These are phyloP conservation scores for Eubucco bourcierii DNA, from an alignment of 2,113 vertebrate genomes.

Conservation along the genomic window DNA sequence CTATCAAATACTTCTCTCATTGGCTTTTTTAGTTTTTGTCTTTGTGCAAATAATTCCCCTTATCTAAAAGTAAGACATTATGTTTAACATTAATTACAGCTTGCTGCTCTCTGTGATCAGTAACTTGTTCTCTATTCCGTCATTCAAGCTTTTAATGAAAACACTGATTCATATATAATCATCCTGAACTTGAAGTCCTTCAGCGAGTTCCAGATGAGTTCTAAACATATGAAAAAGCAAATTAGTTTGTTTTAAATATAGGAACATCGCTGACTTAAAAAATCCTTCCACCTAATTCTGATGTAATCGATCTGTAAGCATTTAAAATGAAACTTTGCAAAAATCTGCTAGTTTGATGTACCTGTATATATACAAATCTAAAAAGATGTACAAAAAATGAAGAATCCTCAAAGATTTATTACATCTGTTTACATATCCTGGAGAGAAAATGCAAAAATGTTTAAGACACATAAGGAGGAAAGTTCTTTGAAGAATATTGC, in stretches of 20 bases:
- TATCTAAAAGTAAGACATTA: not conserved
- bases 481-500: not conserved
- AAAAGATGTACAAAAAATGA: not conserved
- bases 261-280: not conserved
- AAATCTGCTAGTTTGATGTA: not conserved
- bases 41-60: not conserved
- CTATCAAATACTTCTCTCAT: not conserved
- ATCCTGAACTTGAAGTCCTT: not conserved
- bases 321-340: not conserved
- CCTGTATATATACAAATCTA: not conserved
- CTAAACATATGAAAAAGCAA: not conserved
- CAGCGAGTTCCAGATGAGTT: not conserved
- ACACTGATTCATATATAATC: not conserved
- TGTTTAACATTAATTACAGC: not conserved
- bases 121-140: not conserved
- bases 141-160: not conserved
- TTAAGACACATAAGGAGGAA: not conserved
- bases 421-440: not conserved
- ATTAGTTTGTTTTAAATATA: not conserved
- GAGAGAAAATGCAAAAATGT: not conserved
- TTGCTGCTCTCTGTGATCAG: not conserved
- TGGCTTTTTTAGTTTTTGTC: not conserved
- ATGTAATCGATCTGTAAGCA: not conserved
- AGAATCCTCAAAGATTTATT: not conserved
- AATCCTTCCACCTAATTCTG: not conserved